Evolutionary conservation across 2,113 vertebrate genomes (phyloP).

Genomic region (Theristicus caerulescens): DNA sequence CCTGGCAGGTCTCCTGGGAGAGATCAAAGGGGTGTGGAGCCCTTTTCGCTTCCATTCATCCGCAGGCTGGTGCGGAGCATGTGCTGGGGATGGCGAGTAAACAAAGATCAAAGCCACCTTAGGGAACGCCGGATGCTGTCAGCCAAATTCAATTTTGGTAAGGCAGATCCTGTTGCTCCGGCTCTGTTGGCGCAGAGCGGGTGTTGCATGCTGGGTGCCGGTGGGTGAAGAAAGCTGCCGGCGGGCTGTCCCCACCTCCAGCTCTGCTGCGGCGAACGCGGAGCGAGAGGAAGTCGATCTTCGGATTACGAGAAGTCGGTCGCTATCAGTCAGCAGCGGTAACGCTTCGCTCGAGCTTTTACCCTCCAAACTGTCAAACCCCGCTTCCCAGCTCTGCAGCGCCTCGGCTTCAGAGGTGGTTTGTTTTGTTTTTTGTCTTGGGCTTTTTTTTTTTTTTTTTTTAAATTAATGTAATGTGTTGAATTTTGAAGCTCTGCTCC

Average conservation of each 20-base stretch:
- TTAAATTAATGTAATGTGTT: neutral
- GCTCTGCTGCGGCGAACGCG: neutral
- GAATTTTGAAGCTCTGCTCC: neutral
- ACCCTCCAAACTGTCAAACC: neutral
- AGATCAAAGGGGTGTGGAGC: constrained; percentile 27
- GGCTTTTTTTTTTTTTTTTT: neutral
- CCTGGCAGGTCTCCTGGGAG: neutral
- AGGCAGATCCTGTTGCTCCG: constrained; percentile 46
- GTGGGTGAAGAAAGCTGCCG: constrained; percentile 27
- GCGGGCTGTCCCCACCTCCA: constrained; percentile 39
- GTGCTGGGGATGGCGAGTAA: constrained; percentile 20
- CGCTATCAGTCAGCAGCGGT: neutral
- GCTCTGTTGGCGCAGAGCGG: neutral
- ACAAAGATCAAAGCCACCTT: constrained; percentile 36
- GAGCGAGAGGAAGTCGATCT: constrained; percentile 7
- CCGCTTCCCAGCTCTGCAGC: neutral
- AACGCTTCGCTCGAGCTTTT: neutral
- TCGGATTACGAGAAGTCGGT: neutral
- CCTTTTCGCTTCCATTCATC: neutral
- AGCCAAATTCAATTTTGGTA: neutral
- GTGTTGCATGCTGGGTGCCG: neutral
- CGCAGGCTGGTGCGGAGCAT: neutral
- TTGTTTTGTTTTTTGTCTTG: neutral
- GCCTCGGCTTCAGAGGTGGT: neutral
- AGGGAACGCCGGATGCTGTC: constrained; percentile 38